Base-by-base conservation (phyloP, 2,797 vertebrate genomes). In the Urosaurus nigricauda region DNA sequence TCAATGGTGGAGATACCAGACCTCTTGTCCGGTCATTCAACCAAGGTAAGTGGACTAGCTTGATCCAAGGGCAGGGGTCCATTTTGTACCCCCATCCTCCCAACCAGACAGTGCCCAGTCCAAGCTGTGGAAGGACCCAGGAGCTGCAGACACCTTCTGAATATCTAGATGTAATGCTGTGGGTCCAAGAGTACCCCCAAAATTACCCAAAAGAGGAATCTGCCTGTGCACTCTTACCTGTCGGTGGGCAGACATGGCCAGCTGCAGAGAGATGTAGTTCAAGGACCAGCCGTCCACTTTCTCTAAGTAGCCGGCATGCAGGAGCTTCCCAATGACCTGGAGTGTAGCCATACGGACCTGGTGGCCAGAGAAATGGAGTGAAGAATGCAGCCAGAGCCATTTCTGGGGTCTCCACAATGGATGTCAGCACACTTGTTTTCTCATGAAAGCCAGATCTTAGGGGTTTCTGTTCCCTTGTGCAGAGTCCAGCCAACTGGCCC, bases 211-310 rank as follows among this genome's bases (percentile, higher is more conserved):
- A 60, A 80, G 32, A 26, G 56, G n/a, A 9, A 58, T 5, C 58
- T 35, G 53, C 16, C 17, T 58, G 32, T 17, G 21, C 3, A 21
- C 24, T 3, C 89, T 80, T 68, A 90, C 89, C 89, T 87, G 47
- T 5, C 79, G 70, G 47, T 81, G 82, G 47, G 81, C 75, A 4
- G 82, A 84, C 17, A 68, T 35, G 14, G 77, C 56, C 13, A 90
- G 77, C 43, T 85, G 89, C 77, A 87, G 35, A 35, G 68, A 40
- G 71, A 87, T 56, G 43, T 90, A 90, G 70, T 65, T 84, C 75
- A 90, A 35, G 4, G 89, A 80, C 89, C 86, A 87, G 58, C 89
- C 89, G 37, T 90, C 82, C 35, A 90, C 78, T 12, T 40, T 56
- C 35, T 90, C 89, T 47, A 90, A 63, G 83, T 85, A 87, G 19